Evolutionary conservation across 2,888 invertebrate species (phyloP), one percentile per base, ranked within the genome.

Genomic region (Melinaea menophilus): DNA sequence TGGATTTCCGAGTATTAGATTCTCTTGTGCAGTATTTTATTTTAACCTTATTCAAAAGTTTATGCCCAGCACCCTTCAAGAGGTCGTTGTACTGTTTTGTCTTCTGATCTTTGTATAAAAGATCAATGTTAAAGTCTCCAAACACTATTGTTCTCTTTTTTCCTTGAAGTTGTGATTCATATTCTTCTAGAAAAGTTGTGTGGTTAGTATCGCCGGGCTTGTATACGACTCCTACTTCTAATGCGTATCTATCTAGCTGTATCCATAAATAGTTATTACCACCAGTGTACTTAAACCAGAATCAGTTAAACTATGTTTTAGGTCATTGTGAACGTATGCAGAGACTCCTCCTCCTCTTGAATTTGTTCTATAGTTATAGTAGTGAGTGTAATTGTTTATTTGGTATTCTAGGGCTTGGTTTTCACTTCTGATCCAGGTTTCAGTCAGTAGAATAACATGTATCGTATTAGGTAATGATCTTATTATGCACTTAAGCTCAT

Each of bases 241-340:
- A 54, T 61, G 68, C 46, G 22, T 61, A 56, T 55, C 61, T 71
- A 9, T 70, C 54, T 37, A 71, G 46, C 47, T 61, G 56, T 33
- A 72, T 57, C 72, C 72, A 73, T 13, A 72, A 58, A n/a, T 68
- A 75, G 37, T 73, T 72, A 37, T 67, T 71, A 4, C 73, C 73
- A 3, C 47, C 61, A 3, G 31, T 35, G 46, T 71, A 74, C 7
- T 34, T 46, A 22, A n/a, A n/a, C n/a, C n/a, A n/a, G 22, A 22
- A 22, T 22, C 22, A 22, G 22, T 22, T 22, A 22, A 22, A 22
- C 22, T 22, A 22, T 33, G 57, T 58, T 22, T 71, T 64, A 73
- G 12, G 46, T 63, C 63, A 41, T 72, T 70, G 47, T 73, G 73
- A 2, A 73, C 64, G 59, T 66, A 72, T 12, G 58, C 63, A 5